Evolutionary conservation across 2,888 invertebrate species (phyloP), one percentile per base, ranked within the genome.

Genomic region (Epinotia demarniana): DNA sequence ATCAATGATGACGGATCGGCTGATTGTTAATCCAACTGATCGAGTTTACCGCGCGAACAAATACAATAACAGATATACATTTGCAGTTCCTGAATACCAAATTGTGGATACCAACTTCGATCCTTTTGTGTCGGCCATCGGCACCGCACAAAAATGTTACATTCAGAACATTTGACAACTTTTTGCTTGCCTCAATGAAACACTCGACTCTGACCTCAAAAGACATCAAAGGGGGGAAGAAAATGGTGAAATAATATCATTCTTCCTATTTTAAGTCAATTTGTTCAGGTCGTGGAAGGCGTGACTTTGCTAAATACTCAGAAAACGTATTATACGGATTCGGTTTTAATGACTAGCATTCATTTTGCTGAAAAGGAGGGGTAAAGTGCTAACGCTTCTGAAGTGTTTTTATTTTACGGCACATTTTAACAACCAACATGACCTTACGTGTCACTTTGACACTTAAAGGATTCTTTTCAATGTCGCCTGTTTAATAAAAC

Each of bases 11-110:
- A 70, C 70, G 63, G 63, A 70, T 69, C 63, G 27, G 57, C 68
- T 62, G 27, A 62, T 11, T 55, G 61, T 68, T 63, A 63, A 69
- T 62, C 63, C 63, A 57, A 57, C 62, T 63, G 69, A 69, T 70
- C 69, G 63, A 74, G 69, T 69, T 74, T 70, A 70, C 69, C 58
- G 58, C 49, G 58, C 63, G 63, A 64, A 63, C 74, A 69, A 63
- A 63, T 13, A 46, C 60, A 46, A 13, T 62, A 66, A 66, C 57
- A 55, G 33, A 43, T 57, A 27, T 61, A 53, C 61, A 23, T 55
- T 61, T n/a, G 60, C 39, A 55, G 58, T 60, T 39, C 23, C 61
- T 61, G 53, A 39, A n/a, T 23, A 55, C 39, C 57, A 55, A 23
- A 46, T 61, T 57, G 33, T 60, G 46, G 61, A 62, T 4, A 13